These are phyloP conservation scores for Phylloscopus trochilus DNA, from an alignment of 2,113 vertebrate genomes.

Conservation along the genomic window DNA sequence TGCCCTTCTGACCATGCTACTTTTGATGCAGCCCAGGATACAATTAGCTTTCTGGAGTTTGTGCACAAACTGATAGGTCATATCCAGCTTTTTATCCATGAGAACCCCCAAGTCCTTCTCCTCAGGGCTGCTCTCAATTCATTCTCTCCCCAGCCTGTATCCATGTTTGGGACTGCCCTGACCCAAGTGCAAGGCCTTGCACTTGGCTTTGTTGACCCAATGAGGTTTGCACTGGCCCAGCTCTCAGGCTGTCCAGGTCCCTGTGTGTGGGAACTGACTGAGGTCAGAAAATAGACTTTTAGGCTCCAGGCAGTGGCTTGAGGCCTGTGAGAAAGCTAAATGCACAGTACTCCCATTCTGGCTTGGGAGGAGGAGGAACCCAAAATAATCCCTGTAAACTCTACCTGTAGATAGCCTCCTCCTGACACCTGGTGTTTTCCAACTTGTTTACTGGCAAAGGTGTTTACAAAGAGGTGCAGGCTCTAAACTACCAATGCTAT, in stretches of 20 bases:
- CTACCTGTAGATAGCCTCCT: no score
- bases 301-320: no score
- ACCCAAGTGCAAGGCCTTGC: accelerated
- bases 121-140: not conserved
- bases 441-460: no score
- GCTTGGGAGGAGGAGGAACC: no score
- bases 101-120: not conserved
- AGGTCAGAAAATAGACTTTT: no score
- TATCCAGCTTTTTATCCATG: not conserved
- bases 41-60: not conserved
- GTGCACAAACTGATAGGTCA: accelerated
- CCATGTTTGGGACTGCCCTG: not conserved
- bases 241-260: not conserved
- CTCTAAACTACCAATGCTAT: no score
- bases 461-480: no score
- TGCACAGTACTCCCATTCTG: no score
- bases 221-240: not conserved
- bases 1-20: not conserved
- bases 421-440: no score
- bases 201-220: accelerated
- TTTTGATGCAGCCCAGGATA: not conserved
- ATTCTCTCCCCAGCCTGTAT: not conserved
- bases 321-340: no score
- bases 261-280: not conserved
- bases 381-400: no score